Conservation (phyloP, 2,113 vertebrate species). For the Spizaetus ornatus region DNA sequence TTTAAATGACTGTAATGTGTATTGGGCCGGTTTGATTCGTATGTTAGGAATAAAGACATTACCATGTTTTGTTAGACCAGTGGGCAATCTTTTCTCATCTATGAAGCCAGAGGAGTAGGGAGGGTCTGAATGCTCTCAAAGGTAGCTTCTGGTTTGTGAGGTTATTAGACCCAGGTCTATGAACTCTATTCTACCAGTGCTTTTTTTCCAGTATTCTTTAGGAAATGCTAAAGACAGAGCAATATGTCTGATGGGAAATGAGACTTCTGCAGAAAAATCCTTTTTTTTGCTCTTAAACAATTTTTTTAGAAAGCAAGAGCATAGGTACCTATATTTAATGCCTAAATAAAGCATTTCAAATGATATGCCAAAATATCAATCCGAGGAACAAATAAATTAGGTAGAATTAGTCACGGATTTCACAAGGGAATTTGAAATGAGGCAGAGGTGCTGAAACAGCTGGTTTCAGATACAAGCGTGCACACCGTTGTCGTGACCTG, state of each 20-base stretch:
- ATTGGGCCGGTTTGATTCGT: rapidly evolving
- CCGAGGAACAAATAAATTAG: not conserved
- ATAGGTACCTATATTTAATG: not conserved
- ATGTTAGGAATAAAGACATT: not conserved
- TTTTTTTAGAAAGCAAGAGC: not conserved
- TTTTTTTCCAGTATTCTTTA: not conserved
- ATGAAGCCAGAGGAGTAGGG: not conserved
- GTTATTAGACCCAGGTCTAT: not conserved
- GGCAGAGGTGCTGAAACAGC: not conserved
- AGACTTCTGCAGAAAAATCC: not conserved
- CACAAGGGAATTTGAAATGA: not conserved
- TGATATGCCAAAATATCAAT: not conserved
- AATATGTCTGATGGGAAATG: not conserved
- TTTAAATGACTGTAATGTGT: not conserved
- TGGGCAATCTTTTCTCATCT: not conserved
- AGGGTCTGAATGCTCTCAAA: not conserved
- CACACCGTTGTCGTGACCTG: not conserved
- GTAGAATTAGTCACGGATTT: not conserved
- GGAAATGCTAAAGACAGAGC: not conserved
- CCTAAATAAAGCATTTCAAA: not conserved
- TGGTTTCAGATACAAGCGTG: not conserved
- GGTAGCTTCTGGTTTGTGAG: not conserved
- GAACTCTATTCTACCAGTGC: not conserved
- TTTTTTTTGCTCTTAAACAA: not conserved
- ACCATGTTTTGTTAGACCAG: not conserved